Evolutionary conservation across 2,797 vertebrate genomes (phyloP), one percentile per base, ranked within the genome.

Genomic region (Sebastes oblongus): DNA sequence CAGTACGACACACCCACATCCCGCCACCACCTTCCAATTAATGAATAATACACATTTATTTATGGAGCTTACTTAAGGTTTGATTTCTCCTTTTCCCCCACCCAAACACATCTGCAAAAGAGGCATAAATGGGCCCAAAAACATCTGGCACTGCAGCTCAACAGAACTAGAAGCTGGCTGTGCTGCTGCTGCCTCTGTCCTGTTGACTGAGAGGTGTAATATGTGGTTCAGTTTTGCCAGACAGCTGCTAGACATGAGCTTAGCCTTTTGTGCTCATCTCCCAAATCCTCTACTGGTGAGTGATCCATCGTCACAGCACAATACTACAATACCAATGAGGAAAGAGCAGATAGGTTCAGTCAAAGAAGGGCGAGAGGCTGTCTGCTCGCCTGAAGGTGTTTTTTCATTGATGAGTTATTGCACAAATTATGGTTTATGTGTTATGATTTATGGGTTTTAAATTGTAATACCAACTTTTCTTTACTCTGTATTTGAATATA

Each of bases 161-260:
- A 52, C 24, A 66, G 27, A 71, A 36, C 22, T 27, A 58, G 1
- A 72, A 52, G 18, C 24, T 4, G 8, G 24, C 2, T 54, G 8
- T 32, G 13, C 29, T 34, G 52, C 56, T 72, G 52, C 56, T 69
- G 32, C 24, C 25, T 54, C 39, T 62, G 24, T 61, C 27, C 59
- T 42, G 30, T 46, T 59, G 32, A 22, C 66, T 66, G 32, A 71
- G 29, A 64, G 24, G 14, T 59, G 32, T 79, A 50, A 50, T 36
- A 25, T 67, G 56, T 25, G 34, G 46, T 42, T 81, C 34, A n/a
- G 66, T 67, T 46, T 77, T 55, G n/a, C 20, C n/a, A 77, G 58
- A 77, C 36, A 39, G 59, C 46, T 64, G 42, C 22, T 72, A 8
- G 25, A 82, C 60, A 66, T 1, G 0, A 67, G 39, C 36, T 64